phyloP scores from a whole-genome alignment of 2,797 vertebrate genomes.

The Margarornis squamiger region DNA sequence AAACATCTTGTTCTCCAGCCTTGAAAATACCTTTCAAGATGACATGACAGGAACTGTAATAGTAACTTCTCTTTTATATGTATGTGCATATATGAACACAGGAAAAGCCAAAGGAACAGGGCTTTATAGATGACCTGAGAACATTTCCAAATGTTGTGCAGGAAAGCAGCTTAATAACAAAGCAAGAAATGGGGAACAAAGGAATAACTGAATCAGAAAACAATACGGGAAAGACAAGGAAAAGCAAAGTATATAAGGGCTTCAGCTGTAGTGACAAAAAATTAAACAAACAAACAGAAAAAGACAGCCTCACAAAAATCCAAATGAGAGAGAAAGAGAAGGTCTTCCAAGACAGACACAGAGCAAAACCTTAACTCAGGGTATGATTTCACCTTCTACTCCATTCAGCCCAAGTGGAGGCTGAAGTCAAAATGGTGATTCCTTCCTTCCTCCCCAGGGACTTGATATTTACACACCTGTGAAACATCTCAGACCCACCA shows the following conservation, averaged over 20 bases:
- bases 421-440: accelerated
- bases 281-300: neutral
- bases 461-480: accelerated
- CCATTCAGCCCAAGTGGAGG: neutral
- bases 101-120: neutral
- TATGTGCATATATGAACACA: neutral
- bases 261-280: neutral
- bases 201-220: neutral
- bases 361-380: neutral
- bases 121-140: neutral
- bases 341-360: neutral
- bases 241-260: neutral
- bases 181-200: neutral
- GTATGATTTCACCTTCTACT: neutral
- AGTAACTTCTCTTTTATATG: neutral
- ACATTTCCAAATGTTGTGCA: neutral
- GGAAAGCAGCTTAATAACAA: neutral
- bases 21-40: conserved; percentile 18
- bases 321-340: neutral
- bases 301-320: neutral
- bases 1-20: neutral
- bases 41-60: neutral
- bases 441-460: neutral
- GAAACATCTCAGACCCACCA: neutral
- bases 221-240: neutral